Percentiles rank a stretch among this genome's conserved stretches.
These are phyloP conservation scores for Rhabdomys dilectus DNA, from an alignment of 2,113 vertebrate genomes.

Conservation along the genomic window DNA sequence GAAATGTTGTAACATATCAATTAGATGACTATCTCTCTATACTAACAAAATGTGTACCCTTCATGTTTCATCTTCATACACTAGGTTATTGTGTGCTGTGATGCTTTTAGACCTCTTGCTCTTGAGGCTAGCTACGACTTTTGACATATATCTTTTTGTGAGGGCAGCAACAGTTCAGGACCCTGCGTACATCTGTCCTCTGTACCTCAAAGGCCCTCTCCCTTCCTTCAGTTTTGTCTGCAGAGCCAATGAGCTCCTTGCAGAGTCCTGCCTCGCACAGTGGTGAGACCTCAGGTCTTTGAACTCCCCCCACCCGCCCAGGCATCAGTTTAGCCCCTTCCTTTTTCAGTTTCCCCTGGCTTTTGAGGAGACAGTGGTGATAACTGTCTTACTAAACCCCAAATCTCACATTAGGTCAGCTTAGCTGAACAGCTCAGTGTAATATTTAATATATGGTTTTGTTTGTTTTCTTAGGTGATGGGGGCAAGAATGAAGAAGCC, in stretches of 20 bases:
- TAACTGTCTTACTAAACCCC: slow-evolving; percentile 56
- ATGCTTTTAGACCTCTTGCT: neutral
- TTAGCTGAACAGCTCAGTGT: neutral
- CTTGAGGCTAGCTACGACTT: slow-evolving; percentile 36
- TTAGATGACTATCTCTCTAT: slow-evolving; percentile 1
- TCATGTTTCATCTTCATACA: neutral
- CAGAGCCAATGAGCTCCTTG: neutral
- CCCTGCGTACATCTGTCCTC: neutral
- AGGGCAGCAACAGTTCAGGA: slow-evolving; percentile 11
- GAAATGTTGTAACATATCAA: neutral
- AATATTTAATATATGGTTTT: neutral
- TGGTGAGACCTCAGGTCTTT: neutral
- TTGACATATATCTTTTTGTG: neutral
- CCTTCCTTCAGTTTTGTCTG: neutral
- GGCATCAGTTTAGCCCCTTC: slow-evolving; percentile 14
- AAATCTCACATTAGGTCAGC: slow-evolving; percentile 43
- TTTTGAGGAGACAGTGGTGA: slow-evolving; percentile 36
- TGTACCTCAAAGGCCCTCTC: slow-evolving; percentile 14
- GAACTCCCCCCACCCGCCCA: neutral
- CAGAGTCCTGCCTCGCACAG: slow-evolving; percentile 30
- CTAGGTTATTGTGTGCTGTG: neutral
- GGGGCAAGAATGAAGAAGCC: slow-evolving; percentile 28
- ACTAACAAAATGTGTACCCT: neutral
- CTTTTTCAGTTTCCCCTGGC: neutral
- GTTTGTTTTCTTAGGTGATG: neutral